phyloP scores from a whole-genome alignment of 2,888 invertebrate genomes.

The Tachystola acroxantha region DNA sequence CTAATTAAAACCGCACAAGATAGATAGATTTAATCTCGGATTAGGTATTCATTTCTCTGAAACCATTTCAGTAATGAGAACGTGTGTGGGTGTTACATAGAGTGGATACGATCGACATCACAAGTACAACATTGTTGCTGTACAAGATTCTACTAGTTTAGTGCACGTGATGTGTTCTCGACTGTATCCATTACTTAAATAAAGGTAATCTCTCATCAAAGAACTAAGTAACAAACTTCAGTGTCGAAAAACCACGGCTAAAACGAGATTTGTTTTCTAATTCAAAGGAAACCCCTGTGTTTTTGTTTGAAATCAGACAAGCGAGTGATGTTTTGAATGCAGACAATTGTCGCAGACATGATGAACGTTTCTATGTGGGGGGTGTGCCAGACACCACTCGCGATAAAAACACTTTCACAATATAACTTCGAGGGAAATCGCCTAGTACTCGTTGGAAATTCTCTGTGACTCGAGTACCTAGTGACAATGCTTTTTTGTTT shows the following conservation, averaged over 20 bases:
- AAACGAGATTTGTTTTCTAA: neutral
- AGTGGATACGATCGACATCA: too few species aligned
- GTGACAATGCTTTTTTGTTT: constrained; percentile 4
- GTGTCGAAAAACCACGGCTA: neutral
- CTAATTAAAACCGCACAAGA: too few species aligned
- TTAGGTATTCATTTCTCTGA: too few species aligned
- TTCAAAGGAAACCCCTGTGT: constrained; percentile 6
- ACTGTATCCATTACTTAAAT: too few species aligned
- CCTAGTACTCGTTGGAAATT: neutral
- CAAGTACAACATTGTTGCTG: too few species aligned
- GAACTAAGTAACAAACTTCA: too few species aligned
- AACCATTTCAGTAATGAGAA: too few species aligned
- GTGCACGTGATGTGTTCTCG: too few species aligned
- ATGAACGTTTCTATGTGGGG: constrained; percentile 7
- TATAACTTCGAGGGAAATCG: constrained; percentile 7
- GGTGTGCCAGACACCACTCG: neutral
- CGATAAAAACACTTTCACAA: constrained; percentile 5
- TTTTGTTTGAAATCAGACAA: constrained; percentile 15
- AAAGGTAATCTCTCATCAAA: too few species aligned
- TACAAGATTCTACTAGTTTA: too few species aligned
- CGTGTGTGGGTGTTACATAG: too few species aligned
- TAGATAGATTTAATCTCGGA: too few species aligned
- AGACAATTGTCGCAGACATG: constrained; percentile 19
- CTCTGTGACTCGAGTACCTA: constrained; percentile 3
- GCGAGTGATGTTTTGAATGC: constrained; percentile 27